Evolutionary conservation across 2,113 vertebrate genomes (phyloP), one percentile per base, ranked within the genome.

Genomic region (Dipodomys ordii): DNA sequence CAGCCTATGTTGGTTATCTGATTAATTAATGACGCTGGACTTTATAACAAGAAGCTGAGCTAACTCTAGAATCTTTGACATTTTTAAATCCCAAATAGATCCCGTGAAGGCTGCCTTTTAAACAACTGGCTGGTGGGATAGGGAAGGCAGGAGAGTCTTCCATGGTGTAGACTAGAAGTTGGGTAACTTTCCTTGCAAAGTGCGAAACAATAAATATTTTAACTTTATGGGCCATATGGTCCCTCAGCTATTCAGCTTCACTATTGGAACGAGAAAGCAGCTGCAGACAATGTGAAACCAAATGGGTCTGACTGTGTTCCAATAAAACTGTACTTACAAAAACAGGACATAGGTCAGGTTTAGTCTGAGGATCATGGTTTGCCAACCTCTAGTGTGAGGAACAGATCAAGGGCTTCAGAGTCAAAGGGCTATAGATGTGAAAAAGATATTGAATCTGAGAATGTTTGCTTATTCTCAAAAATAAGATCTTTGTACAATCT

Each of bases 281-380:
- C 25, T 84, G 53, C 18, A n/a, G 53, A 87, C 28, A 23, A 53
- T 49, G 77, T 7, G 53, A 39, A 91, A 88, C n/a, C 60, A 69
- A 72, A 62, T 12, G 46, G 84, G 53, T 18, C 2, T 57, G 78
- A 30, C 27, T 80, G 35, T 44, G 79, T 73, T 32, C 77, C 64
- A 93, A 60, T 44, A 88, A 88, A 93, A 71, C 20, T 73, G 88
- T 81, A 71, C 67, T 79, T 91, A 83, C 62, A 72, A 90, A 76
- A 80, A 90, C 20, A 80, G 67, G 60, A n/a, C 57, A 87, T 0
- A 19, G 93, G 19, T 79, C 69, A 68, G 18, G 93, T 90, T 79
- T 64, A 76, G 82, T 49, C 49, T 5, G 9, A 91, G 83, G 27
- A 44, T 53, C 53, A 20, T 12, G 86, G 18, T 71, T 77, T 84